phyloP scores from a whole-genome alignment of 2,888 invertebrate species.

The Synanthedon myopaeformis region DNA sequence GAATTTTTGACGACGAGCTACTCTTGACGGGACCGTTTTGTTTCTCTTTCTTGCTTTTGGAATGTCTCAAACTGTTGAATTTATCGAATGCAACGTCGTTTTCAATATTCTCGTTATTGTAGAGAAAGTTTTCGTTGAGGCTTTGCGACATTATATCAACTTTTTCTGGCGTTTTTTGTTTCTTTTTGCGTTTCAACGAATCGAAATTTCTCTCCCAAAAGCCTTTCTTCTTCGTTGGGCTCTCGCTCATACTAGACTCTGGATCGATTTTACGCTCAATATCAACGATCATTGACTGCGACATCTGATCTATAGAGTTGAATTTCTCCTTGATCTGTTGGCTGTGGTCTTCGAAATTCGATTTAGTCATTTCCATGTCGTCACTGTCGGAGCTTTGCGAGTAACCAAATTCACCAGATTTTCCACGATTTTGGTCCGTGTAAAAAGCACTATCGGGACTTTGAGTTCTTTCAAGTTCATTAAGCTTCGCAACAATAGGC shows the following conservation, averaged over 20 bases:
- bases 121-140: conserved; percentile 65
- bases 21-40: conserved; percentile 44
- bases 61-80: conserved; percentile 55
- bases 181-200: conserved; percentile 55
- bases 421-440: conserved; percentile 65
- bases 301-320: conserved; percentile 65
- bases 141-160: conserved; percentile 66
- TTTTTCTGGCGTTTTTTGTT: conserved; percentile 52
- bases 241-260: conserved; percentile 38
- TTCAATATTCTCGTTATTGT: conserved; percentile 60
- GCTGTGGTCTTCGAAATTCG: conserved; percentile 50
- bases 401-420: conserved; percentile 60
- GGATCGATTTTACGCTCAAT: conserved; percentile 45
- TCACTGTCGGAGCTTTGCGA: conserved; percentile 62
- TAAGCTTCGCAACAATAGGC: conserved; percentile 47
- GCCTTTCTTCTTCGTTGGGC: conserved; percentile 63
- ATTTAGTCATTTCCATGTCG: conserved; percentile 44
- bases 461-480: conserved; percentile 54
- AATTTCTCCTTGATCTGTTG: conserved; percentile 58
- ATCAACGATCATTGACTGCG: conserved; percentile 65
- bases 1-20: conserved; percentile 59
- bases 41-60: conserved; percentile 52
- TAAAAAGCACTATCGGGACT: conserved; percentile 65
- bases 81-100: conserved; percentile 46
- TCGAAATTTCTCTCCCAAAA: conserved; percentile 69